Evolutionary conservation across 1,140 invertebrate species (phyloP), one percentile per base, ranked within the genome.

Genomic region (Thaumetopoea pityocampa): DNA sequence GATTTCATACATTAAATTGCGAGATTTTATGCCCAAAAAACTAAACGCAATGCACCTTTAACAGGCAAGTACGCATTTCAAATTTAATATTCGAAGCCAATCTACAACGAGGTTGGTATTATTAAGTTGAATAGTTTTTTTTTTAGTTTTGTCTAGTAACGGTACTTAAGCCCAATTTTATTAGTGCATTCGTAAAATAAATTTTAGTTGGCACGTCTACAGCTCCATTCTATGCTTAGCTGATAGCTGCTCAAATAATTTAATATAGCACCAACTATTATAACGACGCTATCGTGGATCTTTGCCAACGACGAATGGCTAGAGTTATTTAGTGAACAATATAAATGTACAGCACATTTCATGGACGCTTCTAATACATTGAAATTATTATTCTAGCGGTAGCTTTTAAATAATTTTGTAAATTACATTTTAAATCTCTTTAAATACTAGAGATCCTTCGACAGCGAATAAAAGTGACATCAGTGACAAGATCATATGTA

Each of bases 181-280:
- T 32, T 23, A 47, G 46, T 54, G 52, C 62, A 51, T 35, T 42
- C 37, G 48, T 42, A 62, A 49, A 26, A 35, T 40, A 30, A 16
- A 30, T 19, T 37, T 32, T 23, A 37, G 30, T 57, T 50, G 35
- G 51, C 38, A 40, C 8, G 11, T 46, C 46, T 49, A 58, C 36
- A 29, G 7, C 41, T 44, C 36, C 43, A 40, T 49, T 51, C 49
- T 51, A 48, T 42, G 56, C 20, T 27, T 23, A 67, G 55, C 51
- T 62, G 57, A 63, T 43, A 58, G 49, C 55, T 34, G 45, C 52
- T 55, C 38, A 51, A 56, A n/a, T n/a, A n/a, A n/a, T n/a, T 53
- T 58, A 60, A 53, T 32, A 60, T 62, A 67, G 64, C 74, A 79
- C n/a, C 74, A 79, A 71, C 74, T 71, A 68, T 76, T 46, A 7